Conservation (phyloP, 37 sponge, comb jelly and placozoan genomes). For the Ephydatia muelleri region DNA sequence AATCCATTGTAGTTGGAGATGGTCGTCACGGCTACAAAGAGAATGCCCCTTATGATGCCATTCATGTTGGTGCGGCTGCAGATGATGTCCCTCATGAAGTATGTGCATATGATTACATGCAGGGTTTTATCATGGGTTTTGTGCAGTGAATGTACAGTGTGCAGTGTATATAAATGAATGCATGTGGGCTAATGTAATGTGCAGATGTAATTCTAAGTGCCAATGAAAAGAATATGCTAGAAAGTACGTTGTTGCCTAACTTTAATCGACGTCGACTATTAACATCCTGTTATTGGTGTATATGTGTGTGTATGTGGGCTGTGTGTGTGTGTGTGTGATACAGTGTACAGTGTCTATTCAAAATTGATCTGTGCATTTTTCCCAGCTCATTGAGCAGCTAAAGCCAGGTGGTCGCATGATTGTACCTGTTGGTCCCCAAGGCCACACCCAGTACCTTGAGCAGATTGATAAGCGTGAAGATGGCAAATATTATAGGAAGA, state of each 20-base stretch:
- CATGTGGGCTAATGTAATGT: background rate
- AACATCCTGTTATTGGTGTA: too few species aligned
- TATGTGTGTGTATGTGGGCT: too few species aligned
- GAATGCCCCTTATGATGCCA: constrained; percentile 91
- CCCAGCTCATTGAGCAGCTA: constrained; percentile 79
- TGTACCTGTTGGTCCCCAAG: constrained; percentile 93
- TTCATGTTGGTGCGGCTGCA: constrained; percentile 99
- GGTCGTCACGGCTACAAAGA: constrained; percentile 86
- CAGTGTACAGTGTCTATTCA: background rate
- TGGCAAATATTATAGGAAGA: constrained; percentile 70
- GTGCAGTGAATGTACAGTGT: too few species aligned
- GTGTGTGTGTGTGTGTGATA: too few species aligned
- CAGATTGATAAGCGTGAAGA: constrained; percentile 78
- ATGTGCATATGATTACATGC: too few species aligned
- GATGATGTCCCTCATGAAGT: constrained; percentile 69
- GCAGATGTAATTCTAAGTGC: background rate
- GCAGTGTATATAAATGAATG: too few species aligned
- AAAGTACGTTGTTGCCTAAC: too few species aligned
- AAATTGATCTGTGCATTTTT: background rate
- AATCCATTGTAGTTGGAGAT: constrained; percentile 66
- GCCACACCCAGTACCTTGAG: constrained; percentile 81
- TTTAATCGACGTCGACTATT: too few species aligned
- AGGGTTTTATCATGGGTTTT: too few species aligned
- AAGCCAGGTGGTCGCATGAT: constrained; percentile 90
- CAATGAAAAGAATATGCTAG: too few species aligned